Conservation (phyloP, 2,888 invertebrate genomes). For the Cerastis leucographa region DNA sequence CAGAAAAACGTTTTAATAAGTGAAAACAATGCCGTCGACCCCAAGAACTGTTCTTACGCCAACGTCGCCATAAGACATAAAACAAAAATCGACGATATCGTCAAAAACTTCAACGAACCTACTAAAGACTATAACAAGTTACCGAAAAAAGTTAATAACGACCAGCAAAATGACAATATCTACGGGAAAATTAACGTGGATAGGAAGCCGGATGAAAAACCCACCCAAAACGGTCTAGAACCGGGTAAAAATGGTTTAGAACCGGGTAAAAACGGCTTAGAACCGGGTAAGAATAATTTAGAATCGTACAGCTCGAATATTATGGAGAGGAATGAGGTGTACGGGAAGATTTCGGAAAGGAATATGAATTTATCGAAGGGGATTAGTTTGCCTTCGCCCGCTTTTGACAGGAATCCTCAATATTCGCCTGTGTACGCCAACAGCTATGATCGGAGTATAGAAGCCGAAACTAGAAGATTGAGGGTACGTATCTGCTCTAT, state of each 20-base stretch:
- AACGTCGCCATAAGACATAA: conserved; percentile 86
- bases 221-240: conserved; percentile 57
- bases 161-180: conserved; percentile 83
- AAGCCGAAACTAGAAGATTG: conserved; percentile 83
- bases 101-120: conserved; percentile 87
- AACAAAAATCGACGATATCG: conserved; percentile 87
- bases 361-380: conserved; percentile 59
- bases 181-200: conserved; percentile 85
- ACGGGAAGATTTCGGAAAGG: conserved; percentile 63
- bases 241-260: conserved; percentile 43
- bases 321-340: conserved; percentile 57
- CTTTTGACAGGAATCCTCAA: conserved; percentile 84
- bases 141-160: conserved; percentile 86
- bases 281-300: conserved; percentile 64
- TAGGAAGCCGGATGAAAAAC: conserved; percentile 64
- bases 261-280: conserved; percentile 63
- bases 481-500: conserved; percentile 76
- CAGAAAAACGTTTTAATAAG: conserved; percentile 78
- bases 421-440: conserved; percentile 85
- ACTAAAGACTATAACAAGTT: conserved; percentile 76
- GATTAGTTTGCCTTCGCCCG: conserved; percentile 69
- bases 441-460: conserved; percentile 85
- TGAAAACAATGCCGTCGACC: conserved; percentile 84
- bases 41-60: conserved; percentile 83
- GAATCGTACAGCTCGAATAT: conserved; percentile 65